Percentiles rank a stretch among this genome's conserved stretches.
phyloP scores from a whole-genome alignment of 2,113 vertebrate species.

The Hippocampus zosterae region DNA sequence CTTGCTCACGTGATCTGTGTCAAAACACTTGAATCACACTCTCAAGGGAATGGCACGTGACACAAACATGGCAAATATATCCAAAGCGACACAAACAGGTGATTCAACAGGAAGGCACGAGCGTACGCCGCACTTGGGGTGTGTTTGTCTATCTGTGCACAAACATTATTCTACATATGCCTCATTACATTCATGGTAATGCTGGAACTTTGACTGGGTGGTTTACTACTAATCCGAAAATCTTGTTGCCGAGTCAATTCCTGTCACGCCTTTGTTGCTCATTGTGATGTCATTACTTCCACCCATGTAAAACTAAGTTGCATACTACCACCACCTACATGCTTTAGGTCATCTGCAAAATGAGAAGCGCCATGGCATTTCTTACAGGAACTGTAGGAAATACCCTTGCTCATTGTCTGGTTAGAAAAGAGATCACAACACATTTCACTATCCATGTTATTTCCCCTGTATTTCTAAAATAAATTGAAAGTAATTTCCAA shows the following conservation, averaged over 20 bases:
- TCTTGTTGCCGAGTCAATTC: constrained; percentile 38
- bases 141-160: constrained; percentile 8
- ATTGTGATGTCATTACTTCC: constrained; percentile 24
- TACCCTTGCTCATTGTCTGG: neutral
- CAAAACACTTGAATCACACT: neutral
- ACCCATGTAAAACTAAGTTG: constrained; percentile 24
- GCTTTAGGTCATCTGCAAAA: neutral
- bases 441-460: neutral
- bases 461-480: neutral
- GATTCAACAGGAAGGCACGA: constrained; percentile 20
- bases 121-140: neutral
- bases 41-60: neutral
- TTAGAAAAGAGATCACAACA: neutral
- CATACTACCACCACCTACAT: neutral
- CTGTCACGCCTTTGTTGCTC: constrained; percentile 27
- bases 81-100: constrained; percentile 21
- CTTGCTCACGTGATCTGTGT: neutral
- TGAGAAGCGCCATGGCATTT: neutral
- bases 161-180: neutral
- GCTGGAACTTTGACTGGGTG: neutral
- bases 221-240: neutral
- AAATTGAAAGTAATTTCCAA: neutral
- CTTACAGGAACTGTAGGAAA: neutral
- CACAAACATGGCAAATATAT: constrained; percentile 8
- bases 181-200: neutral